Percentiles rank a stretch among this genome's conserved stretches.
These are phyloP conservation scores for Rhamnusium bicolor DNA, from an alignment of 2,888 invertebrate species.

Conservation along the genomic window DNA sequence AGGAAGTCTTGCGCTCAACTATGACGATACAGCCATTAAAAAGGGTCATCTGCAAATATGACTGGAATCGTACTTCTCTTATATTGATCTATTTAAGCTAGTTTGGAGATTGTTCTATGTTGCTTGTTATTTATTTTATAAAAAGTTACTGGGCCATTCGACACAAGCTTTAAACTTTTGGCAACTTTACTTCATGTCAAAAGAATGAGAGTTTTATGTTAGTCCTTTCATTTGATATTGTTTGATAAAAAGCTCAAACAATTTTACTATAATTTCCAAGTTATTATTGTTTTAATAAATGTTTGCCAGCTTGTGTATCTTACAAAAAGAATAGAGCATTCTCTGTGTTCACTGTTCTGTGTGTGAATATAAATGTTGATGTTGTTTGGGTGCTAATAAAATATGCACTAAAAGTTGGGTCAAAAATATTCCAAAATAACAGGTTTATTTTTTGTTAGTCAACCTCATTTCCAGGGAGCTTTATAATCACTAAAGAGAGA, in stretches of 20 bases:
- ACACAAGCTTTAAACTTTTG: constrained; percentile 19
- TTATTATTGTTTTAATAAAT: not conserved
- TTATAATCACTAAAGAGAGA: not conserved
- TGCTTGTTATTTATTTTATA: constrained; percentile 32
- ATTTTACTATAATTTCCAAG: not conserved
- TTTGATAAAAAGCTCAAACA: not conserved
- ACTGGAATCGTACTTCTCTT: constrained; percentile 28
- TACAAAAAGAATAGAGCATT: constrained; percentile 1
- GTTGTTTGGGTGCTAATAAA: constrained; percentile 14
- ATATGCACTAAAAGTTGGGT: not conserved
- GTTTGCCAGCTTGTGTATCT: not conserved
- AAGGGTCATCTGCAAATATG: constrained; percentile 37
- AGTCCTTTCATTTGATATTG: too few species aligned
- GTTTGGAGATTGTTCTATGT: constrained; percentile 16
- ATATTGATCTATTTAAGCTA: constrained; percentile 23
- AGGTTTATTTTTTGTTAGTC: not conserved
- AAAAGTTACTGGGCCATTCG: constrained; percentile 17
- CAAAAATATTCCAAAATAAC: not conserved
- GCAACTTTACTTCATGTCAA: constrained; percentile 24
- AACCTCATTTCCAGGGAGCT: too few species aligned
- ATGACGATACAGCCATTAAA: constrained; percentile 62
- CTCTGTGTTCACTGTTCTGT: not conserved
- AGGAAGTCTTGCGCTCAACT: constrained; percentile 79
- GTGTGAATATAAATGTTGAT: constrained; percentile 17
- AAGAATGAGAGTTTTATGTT: not conserved